Evolutionary conservation across 2,113 vertebrate genomes (phyloP).

Genomic region (Vulpes ferrilata): DNA sequence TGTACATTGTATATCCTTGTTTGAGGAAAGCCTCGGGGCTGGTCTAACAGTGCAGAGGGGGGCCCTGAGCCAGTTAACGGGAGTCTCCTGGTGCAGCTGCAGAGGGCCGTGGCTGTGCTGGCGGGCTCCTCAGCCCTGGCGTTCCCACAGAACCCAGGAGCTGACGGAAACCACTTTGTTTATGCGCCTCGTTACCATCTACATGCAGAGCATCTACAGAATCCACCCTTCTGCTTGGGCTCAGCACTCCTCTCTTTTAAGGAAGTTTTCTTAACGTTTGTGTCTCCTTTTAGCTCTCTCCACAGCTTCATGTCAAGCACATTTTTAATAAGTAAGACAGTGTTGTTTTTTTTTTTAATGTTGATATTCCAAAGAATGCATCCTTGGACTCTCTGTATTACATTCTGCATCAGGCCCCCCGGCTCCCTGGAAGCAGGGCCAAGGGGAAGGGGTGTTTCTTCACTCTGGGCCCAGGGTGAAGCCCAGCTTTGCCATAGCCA

Average conservation of each 20-base stretch:
- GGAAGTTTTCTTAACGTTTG: not conserved
- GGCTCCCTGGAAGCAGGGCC: not conserved
- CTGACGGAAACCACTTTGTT: not conserved
- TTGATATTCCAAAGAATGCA: not conserved
- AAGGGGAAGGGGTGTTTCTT: not conserved
- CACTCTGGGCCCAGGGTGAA: not conserved
- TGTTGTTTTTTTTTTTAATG: not conserved
- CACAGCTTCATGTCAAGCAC: not conserved
- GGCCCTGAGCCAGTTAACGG: not conserved
- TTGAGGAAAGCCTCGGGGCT: not conserved
- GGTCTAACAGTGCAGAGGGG: not conserved
- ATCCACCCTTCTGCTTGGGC: not conserved
- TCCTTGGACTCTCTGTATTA: no score
- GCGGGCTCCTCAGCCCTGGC: not conserved
- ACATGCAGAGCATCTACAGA: not conserved
- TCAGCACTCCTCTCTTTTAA: not conserved
- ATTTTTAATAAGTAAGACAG: not conserved
- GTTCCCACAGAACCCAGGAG: not conserved
- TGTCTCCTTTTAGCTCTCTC: not conserved
- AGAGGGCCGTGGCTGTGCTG: accelerated
- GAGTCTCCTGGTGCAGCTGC: not conserved
- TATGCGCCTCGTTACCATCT: not conserved
- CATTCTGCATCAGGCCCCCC: not conserved
- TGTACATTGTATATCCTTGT: not conserved
- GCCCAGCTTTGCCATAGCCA: not conserved